Conservation (phyloP, 2,113 vertebrate genomes). For the Coptodon rendalli region DNA sequence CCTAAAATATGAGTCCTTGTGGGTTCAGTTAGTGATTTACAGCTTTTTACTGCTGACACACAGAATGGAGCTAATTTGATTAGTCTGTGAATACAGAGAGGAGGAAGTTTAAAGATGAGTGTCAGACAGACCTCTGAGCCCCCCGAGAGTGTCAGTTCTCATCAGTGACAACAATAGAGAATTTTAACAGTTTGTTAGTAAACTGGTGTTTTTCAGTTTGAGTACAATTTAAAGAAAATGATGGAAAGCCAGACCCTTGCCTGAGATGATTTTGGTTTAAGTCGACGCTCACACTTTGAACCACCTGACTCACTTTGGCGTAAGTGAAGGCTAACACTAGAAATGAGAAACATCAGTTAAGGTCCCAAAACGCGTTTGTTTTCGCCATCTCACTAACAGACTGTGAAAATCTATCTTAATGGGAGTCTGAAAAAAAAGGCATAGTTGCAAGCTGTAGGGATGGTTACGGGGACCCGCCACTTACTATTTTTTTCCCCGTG, state of each 20-base stretch:
- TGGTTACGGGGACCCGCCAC: slow-evolving; percentile 22
- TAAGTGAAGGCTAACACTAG: not conserved
- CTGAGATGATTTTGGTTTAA: not conserved
- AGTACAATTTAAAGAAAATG: not conserved
- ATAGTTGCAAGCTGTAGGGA: slow-evolving; percentile 17
- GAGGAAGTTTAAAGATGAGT: not conserved
- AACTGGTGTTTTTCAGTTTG: not conserved
- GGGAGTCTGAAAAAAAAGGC: slow-evolving; percentile 32
- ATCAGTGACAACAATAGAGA: not conserved
- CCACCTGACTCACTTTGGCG: slow-evolving; percentile 17
- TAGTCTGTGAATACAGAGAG: slow-evolving; percentile 27
- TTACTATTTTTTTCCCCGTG: not conserved
- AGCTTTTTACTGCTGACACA: not conserved
- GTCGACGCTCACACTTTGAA: not conserved
- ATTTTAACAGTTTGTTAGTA: not conserved
- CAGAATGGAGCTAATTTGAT: slow-evolving; percentile 42
- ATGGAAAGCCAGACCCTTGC: not conserved
- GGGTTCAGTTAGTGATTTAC: slow-evolving; percentile 36
- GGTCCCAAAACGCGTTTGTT: slow-evolving; percentile 16
- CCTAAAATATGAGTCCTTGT: slow-evolving; percentile 28
- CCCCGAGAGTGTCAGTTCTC: not conserved
- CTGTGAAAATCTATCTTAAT: slow-evolving; percentile 39
- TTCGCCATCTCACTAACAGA: slow-evolving; percentile 1
- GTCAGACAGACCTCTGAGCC: not conserved
- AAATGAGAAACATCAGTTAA: not conserved